Evolutionary conservation across 2,113 vertebrate species (phyloP).

Genomic region (Malurus melanocephalus): DNA sequence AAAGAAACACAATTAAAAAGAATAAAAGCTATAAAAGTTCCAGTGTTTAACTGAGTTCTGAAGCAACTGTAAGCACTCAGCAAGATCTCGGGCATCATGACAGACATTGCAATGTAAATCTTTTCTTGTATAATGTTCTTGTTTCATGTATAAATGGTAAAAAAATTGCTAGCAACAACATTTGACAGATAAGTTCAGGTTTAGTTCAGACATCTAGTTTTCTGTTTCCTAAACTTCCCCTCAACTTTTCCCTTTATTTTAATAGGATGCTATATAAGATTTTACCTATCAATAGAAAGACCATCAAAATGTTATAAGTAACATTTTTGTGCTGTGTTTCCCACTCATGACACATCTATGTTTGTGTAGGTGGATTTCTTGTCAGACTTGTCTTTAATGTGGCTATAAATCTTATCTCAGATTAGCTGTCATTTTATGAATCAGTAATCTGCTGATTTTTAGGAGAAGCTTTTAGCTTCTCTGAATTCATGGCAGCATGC

Average conservation of each 20-base stretch:
- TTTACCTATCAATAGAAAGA: not conserved
- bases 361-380: not conserved
- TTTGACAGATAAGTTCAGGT: not conserved
- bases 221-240: not conserved
- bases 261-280: not conserved
- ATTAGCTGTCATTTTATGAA: not conserved
- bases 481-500: constrained; percentile 42
- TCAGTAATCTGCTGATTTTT: not conserved
- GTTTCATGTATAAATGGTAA: not conserved
- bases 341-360: not conserved
- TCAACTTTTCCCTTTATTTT: not conserved
- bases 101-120: not conserved
- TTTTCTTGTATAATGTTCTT: not conserved
- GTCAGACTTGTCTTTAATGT: not conserved
- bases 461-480: constrained; percentile 48
- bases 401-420: not conserved
- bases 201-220: not conserved
- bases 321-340: not conserved
- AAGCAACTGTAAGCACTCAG: not conserved
- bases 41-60: not conserved
- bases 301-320: not conserved
- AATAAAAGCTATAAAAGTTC: not conserved
- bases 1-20: not conserved
- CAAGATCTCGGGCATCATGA: not conserved
- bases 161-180: not conserved